Base-by-base conservation (phyloP, 2,113 vertebrate species). In the Corvus moneduloides region DNA sequence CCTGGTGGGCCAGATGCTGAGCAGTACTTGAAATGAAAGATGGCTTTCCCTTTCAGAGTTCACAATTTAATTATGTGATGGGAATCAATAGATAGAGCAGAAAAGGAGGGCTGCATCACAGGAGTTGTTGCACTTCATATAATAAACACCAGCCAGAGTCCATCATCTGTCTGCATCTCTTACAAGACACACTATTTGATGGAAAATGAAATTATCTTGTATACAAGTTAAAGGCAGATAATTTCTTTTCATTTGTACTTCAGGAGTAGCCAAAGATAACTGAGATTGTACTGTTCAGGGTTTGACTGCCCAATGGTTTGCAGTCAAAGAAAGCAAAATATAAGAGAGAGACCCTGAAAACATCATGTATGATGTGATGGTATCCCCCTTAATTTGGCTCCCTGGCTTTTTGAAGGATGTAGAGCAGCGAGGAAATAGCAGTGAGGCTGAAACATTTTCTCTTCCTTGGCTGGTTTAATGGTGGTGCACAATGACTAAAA, bases 11-110 rank as follows among this genome's bases (percentile, higher is more conserved):
- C 73, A 68, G 82, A 90, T 0, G 0, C 28, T 84, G 96, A 89
- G 84, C 80, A 73, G 76, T 30, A 75, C 80, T 93, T 89, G 72
- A 93, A 96, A 95, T 86, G 89, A 95, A 93, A 84, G 90, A 92
- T 81, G 80, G 64, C 66, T 93, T 81, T 89, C 46, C 56, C 67
- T 90, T 89, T 93, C 80, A 93, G 77, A 90, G 76, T 72, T 93
- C 76, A 90, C 86, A 92, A 93, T 95, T 93, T 92, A 96, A 96
- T 92, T 96, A 94, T 68, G 89, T 68, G 85, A 93, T 84, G 85
- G 69, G 56, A 86, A 92, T 92, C 73, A 54, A 95, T 67, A 96
- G 61, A 61, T 10, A 91, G 77, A 84, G 77, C 49, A 84, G 73
- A 87, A 69, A 64, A 28, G 64, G 88, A 87, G 64, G 41, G 74